A percentile compares a stretch with the other conserved stretches of the same genome.
Conservation (phyloP, 2,113 vertebrate species). For the Rousettus leschenaultii region DNA sequence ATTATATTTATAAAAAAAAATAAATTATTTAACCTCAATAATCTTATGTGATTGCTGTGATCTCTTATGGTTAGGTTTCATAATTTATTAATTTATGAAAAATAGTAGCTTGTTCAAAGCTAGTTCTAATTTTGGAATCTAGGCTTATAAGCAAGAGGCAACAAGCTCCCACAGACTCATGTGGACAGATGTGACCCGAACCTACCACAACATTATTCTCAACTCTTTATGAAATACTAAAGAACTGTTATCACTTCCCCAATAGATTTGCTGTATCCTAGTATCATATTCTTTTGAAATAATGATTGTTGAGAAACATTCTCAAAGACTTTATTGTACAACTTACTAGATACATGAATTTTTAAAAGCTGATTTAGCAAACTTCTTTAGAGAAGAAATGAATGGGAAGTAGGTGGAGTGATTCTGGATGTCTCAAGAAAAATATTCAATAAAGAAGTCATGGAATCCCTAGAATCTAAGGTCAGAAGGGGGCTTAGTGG, state of each 20-base stretch:
- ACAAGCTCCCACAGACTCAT: neutral
- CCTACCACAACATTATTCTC: neutral
- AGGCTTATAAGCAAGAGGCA: neutral
- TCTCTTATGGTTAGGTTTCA: neutral
- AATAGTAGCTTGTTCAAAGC: neutral
- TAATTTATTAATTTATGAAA: slow-evolving; percentile 19
- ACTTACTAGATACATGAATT: neutral
- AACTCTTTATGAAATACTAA: neutral
- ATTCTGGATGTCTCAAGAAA: slow-evolving; percentile 17
- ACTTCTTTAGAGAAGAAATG: neutral
- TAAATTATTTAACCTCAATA: neutral
- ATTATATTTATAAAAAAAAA: slow-evolving; percentile 4
- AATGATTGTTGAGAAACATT: slow-evolving; percentile 5
- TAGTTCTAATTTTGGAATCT: slow-evolving; percentile 33
- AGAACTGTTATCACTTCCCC: neutral
- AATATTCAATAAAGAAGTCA: neutral
- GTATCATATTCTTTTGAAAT: neutral
- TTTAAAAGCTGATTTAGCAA: neutral
- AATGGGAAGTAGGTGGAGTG: neutral
- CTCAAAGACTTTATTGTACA: neutral
- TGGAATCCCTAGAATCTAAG: neutral
- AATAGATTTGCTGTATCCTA: neutral
- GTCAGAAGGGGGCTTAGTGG: neutral
- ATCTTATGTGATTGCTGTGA: neutral
- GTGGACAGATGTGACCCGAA: neutral